phyloP scores from a whole-genome alignment of 2,888 invertebrate genomes.

The Tenodera sinensis region DNA sequence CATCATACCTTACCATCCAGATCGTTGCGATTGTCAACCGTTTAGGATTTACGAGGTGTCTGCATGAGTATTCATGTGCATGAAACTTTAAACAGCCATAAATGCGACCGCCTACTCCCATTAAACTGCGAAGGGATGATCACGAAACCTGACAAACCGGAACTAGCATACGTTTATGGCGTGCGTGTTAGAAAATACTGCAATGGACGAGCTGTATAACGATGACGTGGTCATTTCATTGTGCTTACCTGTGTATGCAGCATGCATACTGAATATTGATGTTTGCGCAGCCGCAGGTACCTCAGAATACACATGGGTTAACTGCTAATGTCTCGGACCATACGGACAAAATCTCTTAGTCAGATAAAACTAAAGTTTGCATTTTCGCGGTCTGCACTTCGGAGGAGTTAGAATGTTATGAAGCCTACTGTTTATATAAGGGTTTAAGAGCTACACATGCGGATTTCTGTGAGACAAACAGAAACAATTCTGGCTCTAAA shows the following conservation, averaged over 20 bases:
- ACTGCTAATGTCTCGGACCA: neutral
- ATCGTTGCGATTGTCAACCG: neutral
- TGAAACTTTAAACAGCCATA: neutral
- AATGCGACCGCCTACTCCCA: neutral
- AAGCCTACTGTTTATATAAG: no score
- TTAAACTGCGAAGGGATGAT: neutral
- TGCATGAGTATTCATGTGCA: neutral
- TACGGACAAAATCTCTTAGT: neutral
- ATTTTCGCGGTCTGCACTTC: neutral
- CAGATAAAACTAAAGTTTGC: neutral
- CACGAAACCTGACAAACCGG: neutral
- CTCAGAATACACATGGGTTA: neutral
- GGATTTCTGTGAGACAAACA: no score
- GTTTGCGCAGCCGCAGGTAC: neutral
- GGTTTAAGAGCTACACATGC: no score
- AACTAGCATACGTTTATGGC: neutral
- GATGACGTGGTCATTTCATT: neutral
- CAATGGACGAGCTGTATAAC: neutral
- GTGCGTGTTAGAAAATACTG: neutral
- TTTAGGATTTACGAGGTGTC: neutral
- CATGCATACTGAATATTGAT: no score
- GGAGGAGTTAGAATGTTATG: no score
- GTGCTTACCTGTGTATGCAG: no score
- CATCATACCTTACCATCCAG: neutral
- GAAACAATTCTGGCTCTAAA: no score